Percentiles rank a stretch among this genome's conserved stretches.
Evolutionary conservation across 2,888 invertebrate species (phyloP).

Genomic region (Idaea biselata): DNA sequence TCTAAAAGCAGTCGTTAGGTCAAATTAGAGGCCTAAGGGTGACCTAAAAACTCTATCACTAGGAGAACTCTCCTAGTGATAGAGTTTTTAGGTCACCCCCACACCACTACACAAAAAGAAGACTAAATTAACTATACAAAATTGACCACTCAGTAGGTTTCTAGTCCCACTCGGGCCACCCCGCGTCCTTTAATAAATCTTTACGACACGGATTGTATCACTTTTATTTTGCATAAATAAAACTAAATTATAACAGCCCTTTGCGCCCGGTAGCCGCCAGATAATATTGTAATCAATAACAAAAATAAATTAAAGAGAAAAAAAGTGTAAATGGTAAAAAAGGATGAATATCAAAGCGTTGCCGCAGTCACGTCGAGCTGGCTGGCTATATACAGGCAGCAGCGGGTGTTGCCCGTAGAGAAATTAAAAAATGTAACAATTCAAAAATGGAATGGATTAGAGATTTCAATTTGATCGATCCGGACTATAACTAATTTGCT

Average conservation of each 20-base stretch:
- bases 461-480: slow-evolving; percentile 37
- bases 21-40: no score
- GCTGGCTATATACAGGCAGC: slow-evolving; percentile 63
- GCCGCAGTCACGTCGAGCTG: slow-evolving; percentile 76
- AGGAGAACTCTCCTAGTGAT: no score
- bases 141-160: slow-evolving; percentile 32
- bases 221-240: slow-evolving; percentile 79
- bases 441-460: slow-evolving; percentile 46
- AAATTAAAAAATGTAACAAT: slow-evolving; percentile 68
- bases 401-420: slow-evolving; percentile 63
- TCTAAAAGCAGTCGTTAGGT: no score
- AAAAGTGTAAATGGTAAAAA: slow-evolving; percentile 62
- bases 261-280: slow-evolving; percentile 76
- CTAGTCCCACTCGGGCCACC: slow-evolving; percentile 44
- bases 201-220: slow-evolving; percentile 49
- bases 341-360: slow-evolving; percentile 65
- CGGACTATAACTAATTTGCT: slow-evolving; percentile 49
- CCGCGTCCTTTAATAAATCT: slow-evolving; percentile 65
- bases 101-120: no score
- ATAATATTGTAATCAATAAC: slow-evolving; percentile 76
- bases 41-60: no score
- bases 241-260: slow-evolving; percentile 75
- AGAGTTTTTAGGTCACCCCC: no score
- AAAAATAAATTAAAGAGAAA: slow-evolving; percentile 66
- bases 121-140: slow-evolving; percentile 21